phyloP scores from a whole-genome alignment of 2,113 vertebrate genomes.

The Ictalurus furcatus region DNA sequence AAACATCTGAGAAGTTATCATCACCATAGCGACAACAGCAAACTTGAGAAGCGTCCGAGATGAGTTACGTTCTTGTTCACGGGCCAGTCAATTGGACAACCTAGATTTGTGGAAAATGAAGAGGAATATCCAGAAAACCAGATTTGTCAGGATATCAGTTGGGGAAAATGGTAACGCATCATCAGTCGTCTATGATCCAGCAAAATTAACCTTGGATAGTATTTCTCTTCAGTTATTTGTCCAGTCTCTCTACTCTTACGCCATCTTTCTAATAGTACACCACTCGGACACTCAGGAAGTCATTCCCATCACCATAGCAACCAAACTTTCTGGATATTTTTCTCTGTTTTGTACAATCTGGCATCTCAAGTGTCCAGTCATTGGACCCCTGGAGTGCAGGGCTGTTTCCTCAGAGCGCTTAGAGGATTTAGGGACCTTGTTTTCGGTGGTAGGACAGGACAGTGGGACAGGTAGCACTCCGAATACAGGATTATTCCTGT shows the following conservation, averaged over 20 bases:
- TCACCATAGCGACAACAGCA: not conserved
- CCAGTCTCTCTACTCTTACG: not conserved
- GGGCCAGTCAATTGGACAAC: not conserved
- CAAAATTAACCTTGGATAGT: not conserved
- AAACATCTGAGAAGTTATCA: not conserved
- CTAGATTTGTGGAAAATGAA: not conserved
- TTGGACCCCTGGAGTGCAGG: not conserved
- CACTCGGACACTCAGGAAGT: not conserved
- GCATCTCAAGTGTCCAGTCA: not conserved
- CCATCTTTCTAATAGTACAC: not conserved
- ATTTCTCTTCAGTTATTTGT: not conserved
- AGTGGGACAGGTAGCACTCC: not conserved
- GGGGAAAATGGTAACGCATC: not conserved
- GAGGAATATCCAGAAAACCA: not conserved
- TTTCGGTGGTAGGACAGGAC: not conserved
- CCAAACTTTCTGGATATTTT: conserved; percentile 1
- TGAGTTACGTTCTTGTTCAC: not conserved
- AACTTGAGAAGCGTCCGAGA: not conserved
- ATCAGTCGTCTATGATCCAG: not conserved
- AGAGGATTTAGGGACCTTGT: not conserved
- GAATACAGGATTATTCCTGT: not conserved
- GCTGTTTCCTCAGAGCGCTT: not conserved
- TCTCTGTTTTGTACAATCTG: not conserved
- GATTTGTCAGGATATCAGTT: not conserved
- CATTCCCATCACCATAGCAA: not conserved